phyloP scores from a whole-genome alignment of 1,140 invertebrate genomes.

The Drosophila santomea region DNA sequence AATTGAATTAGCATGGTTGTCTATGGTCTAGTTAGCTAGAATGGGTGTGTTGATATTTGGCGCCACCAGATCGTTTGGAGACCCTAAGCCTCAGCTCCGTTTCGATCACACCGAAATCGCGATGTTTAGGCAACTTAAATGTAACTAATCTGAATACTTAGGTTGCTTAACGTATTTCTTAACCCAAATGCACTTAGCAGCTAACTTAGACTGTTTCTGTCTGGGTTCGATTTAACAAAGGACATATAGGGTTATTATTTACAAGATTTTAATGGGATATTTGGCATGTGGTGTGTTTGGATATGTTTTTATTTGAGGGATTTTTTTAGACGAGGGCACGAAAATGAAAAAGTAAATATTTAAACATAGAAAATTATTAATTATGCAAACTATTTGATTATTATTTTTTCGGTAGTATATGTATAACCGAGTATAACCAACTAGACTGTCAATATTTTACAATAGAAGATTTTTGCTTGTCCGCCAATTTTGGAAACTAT shows the following conservation, averaged over 20 bases:
- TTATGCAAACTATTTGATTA: slow-evolving; percentile 82
- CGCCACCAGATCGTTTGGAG: slow-evolving; percentile 26
- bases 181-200: slow-evolving; percentile 19
- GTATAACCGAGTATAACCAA: slow-evolving; percentile 44
- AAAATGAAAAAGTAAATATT: slow-evolving; percentile 79
- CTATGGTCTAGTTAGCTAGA: slow-evolving; percentile 56
- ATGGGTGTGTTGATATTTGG: slow-evolving; percentile 43
- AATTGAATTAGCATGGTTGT: slow-evolving; percentile 83
- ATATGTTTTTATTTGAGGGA: slow-evolving; percentile 55
- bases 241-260: slow-evolving; percentile 79
- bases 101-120: slow-evolving; percentile 61
- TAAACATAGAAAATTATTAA: slow-evolving; percentile 79
- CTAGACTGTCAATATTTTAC: slow-evolving; percentile 53
- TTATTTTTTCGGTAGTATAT: slow-evolving; percentile 49
- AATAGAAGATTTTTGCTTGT: slow-evolving; percentile 51
- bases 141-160: slow-evolving; percentile 22
- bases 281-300: slow-evolving; percentile 46
- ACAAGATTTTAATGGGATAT: slow-evolving; percentile 68
- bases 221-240: slow-evolving; percentile 70
- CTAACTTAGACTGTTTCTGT: slow-evolving; percentile 50
- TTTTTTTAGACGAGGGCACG: slow-evolving; percentile 83
- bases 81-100: slow-evolving; percentile 28
- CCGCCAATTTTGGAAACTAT: slow-evolving; percentile 66
- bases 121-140: slow-evolving; percentile 5
- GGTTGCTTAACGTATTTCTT: slow-evolving; percentile 5